Base-by-base conservation (phyloP, 2,113 vertebrate species). In the Drymodes brunneopygia region DNA sequence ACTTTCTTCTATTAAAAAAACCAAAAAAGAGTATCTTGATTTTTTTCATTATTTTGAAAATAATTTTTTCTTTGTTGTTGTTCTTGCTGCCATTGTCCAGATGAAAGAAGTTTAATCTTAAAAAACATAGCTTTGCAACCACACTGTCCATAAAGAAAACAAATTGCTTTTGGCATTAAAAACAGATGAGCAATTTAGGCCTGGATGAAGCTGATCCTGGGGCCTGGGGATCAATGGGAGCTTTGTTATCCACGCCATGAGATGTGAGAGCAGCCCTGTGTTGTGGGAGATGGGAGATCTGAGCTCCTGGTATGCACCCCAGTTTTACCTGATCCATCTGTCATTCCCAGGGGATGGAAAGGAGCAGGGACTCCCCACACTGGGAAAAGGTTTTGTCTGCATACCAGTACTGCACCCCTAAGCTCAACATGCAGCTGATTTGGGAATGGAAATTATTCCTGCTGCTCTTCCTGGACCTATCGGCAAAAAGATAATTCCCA, bases 281-380 rank as follows among this genome's bases (percentile, higher is more conserved):
- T 36, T 45, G 44, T 9, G 58, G 44, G 36, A 95, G 22, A 31
- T 42, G 47, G 1, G 2, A 69, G 53, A 82, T 7, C 45, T 71
- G 56, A 78, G 61, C 38, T 90, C 29, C 33, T 10, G 3, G 25
- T 22, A 9, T 11, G 4, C n/a, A 45, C 36, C 50, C 61, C 1
- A 0, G 29, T 44, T 47, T 4, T 1, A 65, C 50, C n/a, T 0
- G 0, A 51, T 23, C 38, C 2, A 2, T 1, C 1, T 1, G 1
- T 38, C 27, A 13, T 57, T 90, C 42, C 15, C 24, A n/a, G 44
- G 29, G 44, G 44, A 2, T 8, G 6, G 70, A 61, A 72, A 48
- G 24, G 45, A 84, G 40, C 27, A 86, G 53, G 36, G 84, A 23
- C 20, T 57, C 27, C n/a, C 11, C 35, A 20, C 0, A 0, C 21